phyloP scores from a whole-genome alignment of 2,888 invertebrate genomes.

The Diarsia brunnea region DNA sequence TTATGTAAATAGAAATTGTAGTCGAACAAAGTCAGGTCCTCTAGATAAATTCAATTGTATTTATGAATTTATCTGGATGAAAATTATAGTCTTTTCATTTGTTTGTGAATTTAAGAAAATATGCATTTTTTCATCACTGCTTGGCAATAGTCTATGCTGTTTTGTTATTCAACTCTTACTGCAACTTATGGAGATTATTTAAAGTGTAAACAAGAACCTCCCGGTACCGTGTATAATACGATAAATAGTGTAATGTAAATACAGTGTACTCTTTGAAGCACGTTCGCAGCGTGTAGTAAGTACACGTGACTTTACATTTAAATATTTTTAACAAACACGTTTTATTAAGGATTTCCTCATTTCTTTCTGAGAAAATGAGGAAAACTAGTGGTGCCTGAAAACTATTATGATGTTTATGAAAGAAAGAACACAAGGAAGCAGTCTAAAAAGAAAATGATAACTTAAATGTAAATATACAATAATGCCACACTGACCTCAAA shows the following conservation, averaged over 20 bases:
- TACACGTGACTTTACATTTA: conserved; percentile 23
- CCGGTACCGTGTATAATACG: conserved; percentile 25
- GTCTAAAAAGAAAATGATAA: background rate
- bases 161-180: background rate
- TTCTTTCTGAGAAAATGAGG: background rate
- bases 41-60: background rate
- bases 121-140: background rate
- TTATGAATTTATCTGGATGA: background rate
- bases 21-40: too few relatives aligned
- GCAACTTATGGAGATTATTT: conserved; percentile 29
- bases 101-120: background rate
- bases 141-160: background rate
- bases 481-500: background rate
- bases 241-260: conserved; percentile 53
- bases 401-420: background rate
- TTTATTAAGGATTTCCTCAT: background rate
- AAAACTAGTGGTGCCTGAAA: background rate
- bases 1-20: background rate
- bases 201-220: conserved; percentile 24
- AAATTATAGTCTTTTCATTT: background rate
- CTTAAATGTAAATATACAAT: background rate
- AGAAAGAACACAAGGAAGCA: background rate
- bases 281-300: conserved; percentile 19
- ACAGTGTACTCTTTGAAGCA: conserved; percentile 28
- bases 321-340: background rate